phyloP scores from a whole-genome alignment of 2,888 invertebrate genomes.

The Ectemnius cavifrons region DNA sequence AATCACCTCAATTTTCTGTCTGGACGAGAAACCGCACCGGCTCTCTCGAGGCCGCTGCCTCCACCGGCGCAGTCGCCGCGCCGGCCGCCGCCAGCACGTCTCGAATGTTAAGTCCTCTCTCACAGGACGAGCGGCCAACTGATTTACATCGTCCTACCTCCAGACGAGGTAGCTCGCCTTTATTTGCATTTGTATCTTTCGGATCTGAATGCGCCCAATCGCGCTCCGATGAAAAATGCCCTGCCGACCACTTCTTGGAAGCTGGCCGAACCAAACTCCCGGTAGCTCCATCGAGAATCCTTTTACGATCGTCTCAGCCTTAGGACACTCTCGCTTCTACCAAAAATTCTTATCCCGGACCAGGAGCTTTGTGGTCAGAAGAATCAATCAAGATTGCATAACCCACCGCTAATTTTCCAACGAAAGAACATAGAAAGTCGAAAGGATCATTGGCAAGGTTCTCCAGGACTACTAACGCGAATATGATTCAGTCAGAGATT shows the following conservation, averaged over 20 bases:
- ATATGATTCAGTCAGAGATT: slow-evolving; percentile 42
- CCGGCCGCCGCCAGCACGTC: not conserved
- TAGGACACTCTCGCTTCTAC: not conserved
- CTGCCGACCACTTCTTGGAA: too few species aligned
- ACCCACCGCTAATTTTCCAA: slow-evolving; percentile 43
- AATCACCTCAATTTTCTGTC: slow-evolving; percentile 55
- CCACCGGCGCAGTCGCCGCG: too few species aligned
- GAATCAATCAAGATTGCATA: slow-evolving; percentile 43
- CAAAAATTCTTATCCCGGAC: not conserved
- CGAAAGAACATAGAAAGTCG: slow-evolving; percentile 12
- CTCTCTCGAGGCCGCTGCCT: slow-evolving; percentile 18
- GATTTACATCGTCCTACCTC: slow-evolving; percentile 36
- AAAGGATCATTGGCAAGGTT: slow-evolving; percentile 51
- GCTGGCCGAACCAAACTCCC: not conserved
- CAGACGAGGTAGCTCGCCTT: not conserved
- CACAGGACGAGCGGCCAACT: slow-evolving; percentile 31
- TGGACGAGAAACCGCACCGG: slow-evolving; percentile 40
- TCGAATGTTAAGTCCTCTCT: slow-evolving; percentile 27
- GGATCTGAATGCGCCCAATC: slow-evolving; percentile 17
- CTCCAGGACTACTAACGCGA: slow-evolving; percentile 45
- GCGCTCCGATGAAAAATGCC: not conserved
- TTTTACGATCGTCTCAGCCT: not conserved
- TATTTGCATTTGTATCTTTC: slow-evolving; percentile 27
- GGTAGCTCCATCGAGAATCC: not conserved
- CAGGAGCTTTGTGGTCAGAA: slow-evolving; percentile 21